Evolutionary conservation across 1,140 invertebrate species (phyloP).

Genomic region (Triops longicaudatus): DNA sequence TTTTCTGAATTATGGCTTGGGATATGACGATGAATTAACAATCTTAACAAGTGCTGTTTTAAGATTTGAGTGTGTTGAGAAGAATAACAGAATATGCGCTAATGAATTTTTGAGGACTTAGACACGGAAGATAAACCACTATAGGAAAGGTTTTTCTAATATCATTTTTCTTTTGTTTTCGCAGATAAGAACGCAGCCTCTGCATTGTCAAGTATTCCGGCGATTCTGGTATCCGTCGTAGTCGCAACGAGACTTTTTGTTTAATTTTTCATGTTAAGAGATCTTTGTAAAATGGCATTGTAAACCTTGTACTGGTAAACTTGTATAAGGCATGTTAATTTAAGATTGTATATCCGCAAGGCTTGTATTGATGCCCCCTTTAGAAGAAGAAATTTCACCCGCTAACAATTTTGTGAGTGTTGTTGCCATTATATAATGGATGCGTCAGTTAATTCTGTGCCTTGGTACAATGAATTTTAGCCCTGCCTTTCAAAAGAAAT

Average conservation of each 20-base stretch:
- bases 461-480: neutral
- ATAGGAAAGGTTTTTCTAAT: neutral
- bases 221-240: neutral
- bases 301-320: neutral
- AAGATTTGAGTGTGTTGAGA: neutral
- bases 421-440: slow-evolving; percentile 3
- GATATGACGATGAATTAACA: neutral
- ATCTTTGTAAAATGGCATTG: neutral
- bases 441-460: slow-evolving; percentile 2
- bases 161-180: neutral
- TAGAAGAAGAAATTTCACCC: neutral
- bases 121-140: neutral
- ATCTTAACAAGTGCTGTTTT: neutral
- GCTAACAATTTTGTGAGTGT: slow-evolving; percentile 14
- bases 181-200: neutral
- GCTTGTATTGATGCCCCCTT: neutral
- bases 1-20: no score
- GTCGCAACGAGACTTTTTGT: slow-evolving; percentile 1
- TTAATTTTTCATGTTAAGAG: neutral
- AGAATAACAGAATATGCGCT: neutral
- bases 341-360: slow-evolving; percentile 7
- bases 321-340: neutral
- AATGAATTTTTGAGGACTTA: neutral
- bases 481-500: neutral
- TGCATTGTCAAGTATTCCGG: neutral